Evolutionary conservation across 64 coral and sea anemone genomes (phyloP), one percentile per base, ranked within the genome.

Genomic region (Pachyseris speciosa): DNA sequence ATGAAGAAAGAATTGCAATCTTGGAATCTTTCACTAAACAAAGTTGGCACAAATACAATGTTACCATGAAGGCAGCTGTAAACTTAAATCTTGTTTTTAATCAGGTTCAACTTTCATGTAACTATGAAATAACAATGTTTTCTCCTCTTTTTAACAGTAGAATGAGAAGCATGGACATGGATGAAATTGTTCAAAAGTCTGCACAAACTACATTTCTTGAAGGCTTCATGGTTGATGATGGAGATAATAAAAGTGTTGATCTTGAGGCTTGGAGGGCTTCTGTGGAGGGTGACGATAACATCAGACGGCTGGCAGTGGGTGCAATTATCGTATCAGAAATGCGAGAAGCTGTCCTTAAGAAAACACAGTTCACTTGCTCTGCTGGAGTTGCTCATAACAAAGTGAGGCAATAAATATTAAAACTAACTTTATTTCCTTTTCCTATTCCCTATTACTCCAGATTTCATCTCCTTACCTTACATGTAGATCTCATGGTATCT

Each of bases 371-470:
- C 27, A 99, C 97, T 33, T 93, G 97, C 89, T 93, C 97, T 20
- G 97, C 97, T 17, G 97, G 97, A 40, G 60, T 99, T 80, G 97
- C 97, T 58, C 83, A 86, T 85, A 99, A 99, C 29, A 99, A 99
- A 83, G 97, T 99, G 67, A 78, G 45, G 41, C n/a, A 1, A 40
- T 42, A 20, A 30, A 61, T 13, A 55, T 0, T 17, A 17, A 6
- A 45, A 45, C 11, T 4, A 45, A 45, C 11, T n/a, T n/a, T n/a
- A n/a, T n/a, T n/a, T n/a, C n/a, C n/a, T n/a, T n/a, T n/a, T n/a
- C n/a, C n/a, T n/a, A n/a, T n/a, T n/a, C n/a, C n/a, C n/a, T n/a
- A n/a, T n/a, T n/a, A n/a, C n/a, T n/a, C n/a, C n/a, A n/a, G n/a
- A n/a, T n/a, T n/a, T n/a, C n/a, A n/a, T n/a, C n/a, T n/a, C n/a